Percentiles rank a stretch among this genome's conserved stretches.
Evolutionary conservation across 1,140 invertebrate species (phyloP).

Genomic region (Zaprionus lachaisei): DNA sequence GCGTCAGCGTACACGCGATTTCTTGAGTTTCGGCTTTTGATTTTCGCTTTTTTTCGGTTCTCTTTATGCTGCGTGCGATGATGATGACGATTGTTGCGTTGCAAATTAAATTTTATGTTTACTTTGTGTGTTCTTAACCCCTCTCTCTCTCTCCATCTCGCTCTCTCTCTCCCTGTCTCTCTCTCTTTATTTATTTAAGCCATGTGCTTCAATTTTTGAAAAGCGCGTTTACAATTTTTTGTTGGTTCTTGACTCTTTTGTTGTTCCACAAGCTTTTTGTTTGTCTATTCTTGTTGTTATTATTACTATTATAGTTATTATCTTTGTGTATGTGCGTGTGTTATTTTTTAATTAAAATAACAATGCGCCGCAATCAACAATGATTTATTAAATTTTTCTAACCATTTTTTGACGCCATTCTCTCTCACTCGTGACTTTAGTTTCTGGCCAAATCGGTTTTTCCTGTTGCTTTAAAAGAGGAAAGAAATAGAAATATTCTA

Average conservation of each 20-base stretch:
- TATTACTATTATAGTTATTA: slow-evolving; percentile 47
- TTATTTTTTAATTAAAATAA: slow-evolving; percentile 72
- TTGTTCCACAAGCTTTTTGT: slow-evolving; percentile 45
- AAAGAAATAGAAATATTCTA: neutral
- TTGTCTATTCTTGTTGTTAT: slow-evolving; percentile 28
- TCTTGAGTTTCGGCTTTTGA: slow-evolving; percentile 42
- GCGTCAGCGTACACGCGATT: slow-evolving; percentile 74
- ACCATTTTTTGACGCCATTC: slow-evolving; percentile 50
- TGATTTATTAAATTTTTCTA: slow-evolving; percentile 75
- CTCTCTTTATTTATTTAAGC: slow-evolving; percentile 59
- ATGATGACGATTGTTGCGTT: slow-evolving; percentile 47
- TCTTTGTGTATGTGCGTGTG: slow-evolving; percentile 18
- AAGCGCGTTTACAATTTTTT: slow-evolving; percentile 36
- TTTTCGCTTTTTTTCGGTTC: slow-evolving; percentile 35
- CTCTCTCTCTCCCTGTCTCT: neutral
- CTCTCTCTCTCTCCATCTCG: neutral
- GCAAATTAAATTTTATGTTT: slow-evolving; percentile 69
- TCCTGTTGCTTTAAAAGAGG: slow-evolving; percentile 1
- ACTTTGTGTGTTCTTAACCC: slow-evolving; percentile 38
- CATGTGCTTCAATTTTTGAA: slow-evolving; percentile 62
- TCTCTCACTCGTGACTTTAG: slow-evolving; percentile 6
- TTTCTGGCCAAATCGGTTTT: slow-evolving; percentile 29
- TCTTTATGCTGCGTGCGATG: slow-evolving; percentile 31
- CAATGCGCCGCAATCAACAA: slow-evolving; percentile 72
- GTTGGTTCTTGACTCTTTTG: slow-evolving; percentile 48